Evolutionary conservation across 2,888 invertebrate genomes (phyloP), one percentile per base, ranked within the genome.

Genomic region (Nomada ruficornis): DNA sequence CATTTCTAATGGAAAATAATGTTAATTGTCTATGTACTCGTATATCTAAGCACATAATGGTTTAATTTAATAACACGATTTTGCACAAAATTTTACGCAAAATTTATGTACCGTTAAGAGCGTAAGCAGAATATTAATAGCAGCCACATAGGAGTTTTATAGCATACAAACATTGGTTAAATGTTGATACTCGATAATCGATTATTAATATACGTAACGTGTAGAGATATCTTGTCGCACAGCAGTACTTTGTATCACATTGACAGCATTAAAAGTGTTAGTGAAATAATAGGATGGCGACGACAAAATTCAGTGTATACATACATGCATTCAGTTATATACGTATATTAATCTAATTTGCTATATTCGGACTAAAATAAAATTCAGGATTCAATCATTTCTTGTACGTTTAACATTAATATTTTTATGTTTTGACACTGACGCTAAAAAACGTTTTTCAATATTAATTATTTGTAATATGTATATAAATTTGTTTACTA

Each of bases 161-260:
- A 74, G 55, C 26, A 69, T 74, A 54, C 64, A 81, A 81, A 57
- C 72, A 59, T 55, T 69, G 55, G 60, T 67, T 74, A 64, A 81
- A 81, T 70, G 82, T 80, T 82, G 65, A 52, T 65, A 65, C 50
- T 70, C 81, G 65, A 82, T 81, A 80, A 81, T 81, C 74, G 74
- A 81, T 81, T 65, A 80, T 70, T 81, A 80, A 68, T 69, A 73
- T 26, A 59, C 67, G 54, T 64, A 70, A 73, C 73, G 65, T 64
- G 26, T 52, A 69, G 63, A 77, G 47, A 69, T 79, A 64, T n/a
- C 42, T 57, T 63, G 29, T 50, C 36, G 26, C 50, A 57, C 7
- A 55, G 2, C 23, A 57, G 26, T 57, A 20, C 47, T 60, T 65
- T 64, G 65, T 64, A 67, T 80, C 26, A 44, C 36, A 70, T n/a